Base-by-base conservation (phyloP, 1,140 invertebrate genomes). In the Zaprionus ornatus region DNA sequence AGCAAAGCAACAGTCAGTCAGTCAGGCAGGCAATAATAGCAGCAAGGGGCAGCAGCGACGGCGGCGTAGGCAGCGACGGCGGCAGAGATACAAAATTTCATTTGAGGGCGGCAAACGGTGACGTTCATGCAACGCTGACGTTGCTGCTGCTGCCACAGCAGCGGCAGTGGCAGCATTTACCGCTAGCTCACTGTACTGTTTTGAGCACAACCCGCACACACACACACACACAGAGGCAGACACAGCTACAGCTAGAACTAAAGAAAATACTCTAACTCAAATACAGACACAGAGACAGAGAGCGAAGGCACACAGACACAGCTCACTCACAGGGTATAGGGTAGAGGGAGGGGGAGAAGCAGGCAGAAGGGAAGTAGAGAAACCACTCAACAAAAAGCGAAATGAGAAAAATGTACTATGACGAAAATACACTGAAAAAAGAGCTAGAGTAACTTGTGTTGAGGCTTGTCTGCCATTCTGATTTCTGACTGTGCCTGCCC, bases 331-430 rank as follows among this genome's bases (percentile, higher is more conserved):
- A 74, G 74, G 56, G 70, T 0, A 32, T 9, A 71, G 60, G 64
- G 67, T 68, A 50, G 69, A 56, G 59, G 87, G 74, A 82, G 73
- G 77, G 35, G 19, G 19, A 13, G 25, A n/a, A 27, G 29, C 1
- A 35, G 9, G 15, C 2, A 29, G 29, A 0, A 29, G 29, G 12
- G 73, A 67, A 65, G 66, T 61, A 69, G 62, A 68, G 69, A 90
- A 90, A 85, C 73, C 85, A 90, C 85, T 90, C 85, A 78, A 90
- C 77, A 80, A 90, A 86, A 90, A 90, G 86, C 81, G 85, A 90
- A 90, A 90, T 90, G 86, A 90, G 85, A 77, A 90, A 88, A 88
- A 84, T 88, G 78, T 84, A 83, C 81, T 80, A 83, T 68, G 74
- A 74, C 75, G 75, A 55, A 60, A 65, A 78, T 90, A 90, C 84